Evolutionary conservation across 2,888 invertebrate genomes (phyloP).

Genomic region (Polyommatus iphigenia): DNA sequence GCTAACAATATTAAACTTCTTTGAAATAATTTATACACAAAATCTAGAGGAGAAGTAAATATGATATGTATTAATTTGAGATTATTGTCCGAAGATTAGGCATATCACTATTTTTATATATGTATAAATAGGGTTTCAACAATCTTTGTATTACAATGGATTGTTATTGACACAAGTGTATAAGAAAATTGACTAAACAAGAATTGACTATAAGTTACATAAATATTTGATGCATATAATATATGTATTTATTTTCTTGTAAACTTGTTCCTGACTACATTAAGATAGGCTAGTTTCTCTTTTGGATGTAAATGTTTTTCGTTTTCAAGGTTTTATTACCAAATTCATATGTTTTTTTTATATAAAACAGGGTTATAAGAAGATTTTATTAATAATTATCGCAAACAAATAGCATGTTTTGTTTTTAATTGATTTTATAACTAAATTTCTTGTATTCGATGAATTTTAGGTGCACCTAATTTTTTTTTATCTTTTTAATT

Average conservation of each 20-base stretch:
- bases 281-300: conserved; percentile 59
- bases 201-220: not conserved
- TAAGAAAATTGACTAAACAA: conserved; percentile 46
- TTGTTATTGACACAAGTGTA: conserved; percentile 62
- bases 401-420: conserved; percentile 25
- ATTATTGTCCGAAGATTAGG: conserved; percentile 29
- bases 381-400: conserved; percentile 8
- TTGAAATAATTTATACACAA: conserved; percentile 26
- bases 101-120: conserved; percentile 43
- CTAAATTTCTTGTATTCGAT: not conserved
- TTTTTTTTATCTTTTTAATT: not conserved
- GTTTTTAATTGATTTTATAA: not conserved
- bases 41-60: conserved; percentile 19
- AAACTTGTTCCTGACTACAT: conserved; percentile 51
- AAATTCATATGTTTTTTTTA: conserved; percentile 20
- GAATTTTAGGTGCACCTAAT: not conserved
- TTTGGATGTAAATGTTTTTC: conserved; percentile 65
- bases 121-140: conserved; percentile 70
- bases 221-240: not conserved
- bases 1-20: conserved; percentile 28
- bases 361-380: conserved; percentile 16
- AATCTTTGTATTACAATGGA: conserved; percentile 74
- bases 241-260: conserved; percentile 48
- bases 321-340: conserved; percentile 45
- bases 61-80: conserved; percentile 17